A percentile compares a stretch with the other conserved stretches of the same genome.
These are phyloP conservation scores for Cheilosia vulpina DNA, from an alignment of 2,888 invertebrate genomes.

Conservation along the genomic window DNA sequence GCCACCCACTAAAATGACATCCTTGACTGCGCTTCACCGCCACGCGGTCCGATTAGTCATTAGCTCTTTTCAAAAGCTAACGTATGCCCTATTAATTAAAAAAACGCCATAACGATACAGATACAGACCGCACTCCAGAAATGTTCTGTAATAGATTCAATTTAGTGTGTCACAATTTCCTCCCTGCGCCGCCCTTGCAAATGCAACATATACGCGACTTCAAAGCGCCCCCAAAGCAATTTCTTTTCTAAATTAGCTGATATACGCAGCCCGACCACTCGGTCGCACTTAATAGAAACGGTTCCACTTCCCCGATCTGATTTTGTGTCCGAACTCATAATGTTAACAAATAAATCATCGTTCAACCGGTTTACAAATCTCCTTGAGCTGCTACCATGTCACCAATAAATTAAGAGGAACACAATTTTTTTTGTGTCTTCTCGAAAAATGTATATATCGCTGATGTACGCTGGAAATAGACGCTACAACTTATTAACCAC, in stretches of 20 bases:
- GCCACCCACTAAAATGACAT: conserved; percentile 23
- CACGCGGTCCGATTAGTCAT: conserved; percentile 35
- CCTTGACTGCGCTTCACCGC: conserved; percentile 6
- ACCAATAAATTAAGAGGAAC: conserved; percentile 61
- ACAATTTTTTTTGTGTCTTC: background rate
- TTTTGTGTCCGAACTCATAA: conserved; percentile 24
- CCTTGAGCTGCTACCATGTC: conserved; percentile 58
- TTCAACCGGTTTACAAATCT: conserved; percentile 69
- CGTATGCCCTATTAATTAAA: conserved; percentile 46
- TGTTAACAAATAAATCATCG: conserved; percentile 54
- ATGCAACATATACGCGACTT: conserved; percentile 18
- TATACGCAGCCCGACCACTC: conserved; percentile 31
- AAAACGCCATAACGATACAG: conserved; percentile 31
- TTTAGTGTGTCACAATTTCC: conserved; percentile 39
- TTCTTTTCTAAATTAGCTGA: conserved; percentile 49
- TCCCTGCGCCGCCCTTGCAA: conserved; percentile 1
- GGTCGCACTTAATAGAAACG: conserved; percentile 51
- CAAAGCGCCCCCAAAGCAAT: conserved; percentile 23
- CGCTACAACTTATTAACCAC: conserved; percentile 64
- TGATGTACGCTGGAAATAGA: conserved; percentile 47
- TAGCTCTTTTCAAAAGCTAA: conserved; percentile 44
- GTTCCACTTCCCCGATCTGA: conserved; percentile 25
- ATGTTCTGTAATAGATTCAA: conserved; percentile 35
- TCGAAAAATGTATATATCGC: background rate
- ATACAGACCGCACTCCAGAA: conserved; percentile 6